phyloP scores from a whole-genome alignment of 2,113 vertebrate genomes.

The Pelvicachromis taeniatus region DNA sequence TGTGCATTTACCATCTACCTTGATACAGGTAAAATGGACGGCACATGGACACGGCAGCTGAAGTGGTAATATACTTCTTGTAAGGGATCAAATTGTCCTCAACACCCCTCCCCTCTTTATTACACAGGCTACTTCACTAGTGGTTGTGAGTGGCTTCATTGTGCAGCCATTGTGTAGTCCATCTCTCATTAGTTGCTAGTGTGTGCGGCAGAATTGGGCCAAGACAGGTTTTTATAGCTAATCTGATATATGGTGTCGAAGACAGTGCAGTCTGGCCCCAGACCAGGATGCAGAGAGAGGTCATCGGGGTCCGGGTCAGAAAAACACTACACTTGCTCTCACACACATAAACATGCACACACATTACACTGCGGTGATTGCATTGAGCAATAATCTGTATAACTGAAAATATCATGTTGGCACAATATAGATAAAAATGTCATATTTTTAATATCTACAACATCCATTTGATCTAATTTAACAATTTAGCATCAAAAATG shows the following conservation, averaged over 20 bases:
- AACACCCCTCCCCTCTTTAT: constrained; percentile 59
- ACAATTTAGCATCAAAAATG: constrained; percentile 27
- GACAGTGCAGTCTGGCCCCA: constrained; percentile 39
- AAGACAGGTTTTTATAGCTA: constrained; percentile 55
- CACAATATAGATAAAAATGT: neutral
- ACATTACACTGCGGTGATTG: neutral
- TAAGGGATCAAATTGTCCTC: constrained; percentile 62
- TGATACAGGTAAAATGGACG: constrained; percentile 52
- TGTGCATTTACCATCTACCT: constrained; percentile 35
- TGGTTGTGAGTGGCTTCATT: constrained; percentile 54
- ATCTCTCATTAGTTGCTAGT: constrained; percentile 64
- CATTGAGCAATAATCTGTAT: neutral
- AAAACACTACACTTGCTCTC: neutral
- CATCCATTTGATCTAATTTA: constrained; percentile 24
- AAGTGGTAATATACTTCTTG: constrained; percentile 62
- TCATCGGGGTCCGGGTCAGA: constrained; percentile 38
- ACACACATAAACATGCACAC: neutral
- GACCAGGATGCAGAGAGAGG: constrained; percentile 47
- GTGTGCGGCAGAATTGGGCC: constrained; percentile 31
- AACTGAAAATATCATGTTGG: neutral
- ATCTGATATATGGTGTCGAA: constrained; percentile 63
- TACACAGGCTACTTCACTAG: constrained; percentile 31
- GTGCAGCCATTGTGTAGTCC: constrained; percentile 42
- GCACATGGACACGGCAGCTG: constrained; percentile 34
- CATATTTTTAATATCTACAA: neutral